These are phyloP conservation scores for Drepana arcuata DNA, from an alignment of 1,140 invertebrate species.

Conservation along the genomic window DNA sequence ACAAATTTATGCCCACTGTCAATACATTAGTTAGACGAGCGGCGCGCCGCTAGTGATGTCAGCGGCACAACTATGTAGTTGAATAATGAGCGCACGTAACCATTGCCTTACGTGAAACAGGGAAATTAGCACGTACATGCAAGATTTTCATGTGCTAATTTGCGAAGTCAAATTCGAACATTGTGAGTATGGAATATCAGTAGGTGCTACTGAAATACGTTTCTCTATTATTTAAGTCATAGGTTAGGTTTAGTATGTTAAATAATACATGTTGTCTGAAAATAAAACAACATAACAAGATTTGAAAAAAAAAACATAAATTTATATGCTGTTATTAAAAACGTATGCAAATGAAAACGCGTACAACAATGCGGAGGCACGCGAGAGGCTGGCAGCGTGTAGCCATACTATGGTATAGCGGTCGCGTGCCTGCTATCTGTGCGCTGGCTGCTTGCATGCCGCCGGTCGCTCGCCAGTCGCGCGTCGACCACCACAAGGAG, in stretches of 20 bases:
- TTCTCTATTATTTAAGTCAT: too few relatives aligned
- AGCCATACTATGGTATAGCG: too few relatives aligned
- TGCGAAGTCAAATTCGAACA: too few relatives aligned
- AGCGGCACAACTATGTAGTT: constrained; percentile 29
- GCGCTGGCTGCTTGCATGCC: not conserved
- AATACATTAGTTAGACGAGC: constrained; percentile 23
- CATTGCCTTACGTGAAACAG: too few relatives aligned
- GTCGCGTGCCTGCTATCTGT: constrained; percentile 21
- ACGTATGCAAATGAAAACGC: not conserved
- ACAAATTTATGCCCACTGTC: constrained; percentile 30
- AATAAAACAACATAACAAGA: too few relatives aligned
- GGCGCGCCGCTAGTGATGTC: constrained; percentile 22
- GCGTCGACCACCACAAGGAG: constrained; percentile 38
- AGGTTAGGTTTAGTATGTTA: too few relatives aligned
- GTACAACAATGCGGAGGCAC: not conserved
- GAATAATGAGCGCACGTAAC: constrained; percentile 20
- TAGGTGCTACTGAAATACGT: too few relatives aligned
- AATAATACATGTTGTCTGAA: too few relatives aligned
- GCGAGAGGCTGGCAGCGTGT: not conserved
- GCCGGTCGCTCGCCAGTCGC: constrained; percentile 37
- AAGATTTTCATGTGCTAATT: too few relatives aligned
- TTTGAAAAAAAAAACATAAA: constrained; percentile 1
- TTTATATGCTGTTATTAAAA: not conserved
- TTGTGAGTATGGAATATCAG: too few relatives aligned
- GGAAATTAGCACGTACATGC: too few relatives aligned